These are phyloP conservation scores for Indicator maculatus DNA, from an alignment of 2,113 vertebrate genomes.

Conservation along the genomic window DNA sequence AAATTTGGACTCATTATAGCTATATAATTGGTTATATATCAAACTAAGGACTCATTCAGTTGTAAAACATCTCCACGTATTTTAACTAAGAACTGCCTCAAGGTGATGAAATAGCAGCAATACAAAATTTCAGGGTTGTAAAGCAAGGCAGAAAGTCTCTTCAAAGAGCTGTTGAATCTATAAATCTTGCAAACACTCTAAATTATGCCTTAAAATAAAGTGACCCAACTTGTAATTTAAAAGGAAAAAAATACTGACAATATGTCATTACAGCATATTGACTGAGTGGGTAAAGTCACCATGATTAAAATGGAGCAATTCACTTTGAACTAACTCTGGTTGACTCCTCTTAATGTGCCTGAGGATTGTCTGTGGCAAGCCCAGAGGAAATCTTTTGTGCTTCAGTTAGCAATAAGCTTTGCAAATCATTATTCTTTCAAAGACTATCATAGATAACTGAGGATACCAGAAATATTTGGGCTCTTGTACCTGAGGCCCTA, in stretches of 20 bases:
- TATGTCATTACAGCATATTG: conserved; percentile 40
- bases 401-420: conserved; percentile 76
- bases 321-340: conserved; percentile 79
- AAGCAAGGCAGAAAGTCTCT: conserved; percentile 50
- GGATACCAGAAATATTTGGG: conserved; percentile 28
- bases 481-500: not conserved
- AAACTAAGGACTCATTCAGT: conserved; percentile 66
- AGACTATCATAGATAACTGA: conserved; percentile 60
- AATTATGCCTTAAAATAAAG: conserved; percentile 60
- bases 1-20: conserved; percentile 69
- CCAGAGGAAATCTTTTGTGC: conserved; percentile 77
- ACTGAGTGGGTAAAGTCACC: conserved; percentile 62
- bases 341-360: conserved; percentile 75
- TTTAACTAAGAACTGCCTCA: conserved; percentile 69
- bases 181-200: conserved; percentile 48
- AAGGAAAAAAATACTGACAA: not conserved
- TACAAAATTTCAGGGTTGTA: conserved; percentile 58
- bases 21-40: conserved; percentile 69
- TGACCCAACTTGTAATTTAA: conserved; percentile 58
- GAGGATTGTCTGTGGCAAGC: conserved; percentile 75
- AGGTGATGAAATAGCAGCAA: conserved; percentile 64
- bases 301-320: conserved; percentile 77
- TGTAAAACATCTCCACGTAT: conserved; percentile 49
- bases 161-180: conserved; percentile 55
- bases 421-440: conserved; percentile 73